Percentiles rank a stretch among this genome's conserved stretches.
These are phyloP conservation scores for Pempheris klunzingeri DNA, from an alignment of 2,797 vertebrate species.

Conservation along the genomic window DNA sequence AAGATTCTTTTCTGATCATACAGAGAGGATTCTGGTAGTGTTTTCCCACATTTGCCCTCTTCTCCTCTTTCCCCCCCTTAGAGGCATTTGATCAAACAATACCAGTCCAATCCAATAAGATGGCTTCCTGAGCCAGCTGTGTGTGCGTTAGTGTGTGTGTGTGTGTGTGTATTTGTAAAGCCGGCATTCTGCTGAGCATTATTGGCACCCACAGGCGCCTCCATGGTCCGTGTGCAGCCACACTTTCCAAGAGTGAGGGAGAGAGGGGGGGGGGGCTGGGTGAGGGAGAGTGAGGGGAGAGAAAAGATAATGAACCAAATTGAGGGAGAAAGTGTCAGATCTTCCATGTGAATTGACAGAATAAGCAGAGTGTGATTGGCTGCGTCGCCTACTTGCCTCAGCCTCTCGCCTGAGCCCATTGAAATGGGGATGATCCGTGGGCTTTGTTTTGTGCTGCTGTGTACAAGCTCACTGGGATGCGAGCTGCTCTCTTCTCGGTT, in stretches of 20 bases:
- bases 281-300: not conserved
- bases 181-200: conserved; percentile 26
- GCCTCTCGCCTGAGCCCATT: conserved; percentile 24
- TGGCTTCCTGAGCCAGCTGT: conserved; percentile 31
- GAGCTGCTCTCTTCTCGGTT: not conserved
- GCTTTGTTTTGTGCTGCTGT: conserved; percentile 57
- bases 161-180: conserved; percentile 21
- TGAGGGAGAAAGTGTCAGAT: conserved; percentile 42
- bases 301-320: conserved; percentile 32
- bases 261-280: conserved; percentile 5
- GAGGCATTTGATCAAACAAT: conserved; percentile 55
- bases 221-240: conserved; percentile 33
- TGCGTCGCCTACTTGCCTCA: conserved; percentile 25
- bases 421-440: conserved; percentile 50
- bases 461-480: conserved; percentile 41
- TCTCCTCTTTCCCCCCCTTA: not conserved
- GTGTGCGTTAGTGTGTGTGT: conserved; percentile 12
- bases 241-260: conserved; percentile 2
- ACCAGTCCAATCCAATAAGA: conserved; percentile 52
- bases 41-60: conserved; percentile 28
- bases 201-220: conserved; percentile 41
- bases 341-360: conserved; percentile 44
- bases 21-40: conserved; percentile 27
- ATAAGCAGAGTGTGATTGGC: conserved; percentile 16
- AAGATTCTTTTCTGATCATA: conserved; percentile 22